Base-by-base conservation (phyloP, 1,140 invertebrate genomes). In the Zaprionus vittiger region DNA sequence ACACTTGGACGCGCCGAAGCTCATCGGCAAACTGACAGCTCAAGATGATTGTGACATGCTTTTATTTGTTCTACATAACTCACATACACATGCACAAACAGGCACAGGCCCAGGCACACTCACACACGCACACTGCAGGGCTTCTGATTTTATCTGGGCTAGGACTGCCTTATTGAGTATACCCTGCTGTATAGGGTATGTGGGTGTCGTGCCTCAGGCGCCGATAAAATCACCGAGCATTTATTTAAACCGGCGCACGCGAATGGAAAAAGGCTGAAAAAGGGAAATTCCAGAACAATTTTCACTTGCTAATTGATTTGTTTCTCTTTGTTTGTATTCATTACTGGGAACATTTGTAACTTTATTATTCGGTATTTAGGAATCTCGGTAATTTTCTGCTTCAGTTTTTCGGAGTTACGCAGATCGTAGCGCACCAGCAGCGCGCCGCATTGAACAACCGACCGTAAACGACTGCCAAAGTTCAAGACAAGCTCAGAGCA, bases 391-490 rank as follows among this genome's bases (percentile, higher is more conserved):
- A 44, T 31, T 52, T 12, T 11, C 20, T 12, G 7, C 5, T 7
- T 20, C 11, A 20, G 5, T 11, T 52, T 52, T 24, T 52, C 47
- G 47, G 11, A 24, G 47, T 52, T 52, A 22, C 31, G 31, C 63
- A 28, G 47, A 52, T 41, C 68, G 69, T 59, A 49, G 62, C 62
- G 62, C 62, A 63, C 38, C 37, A 22, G 54, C 57, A 62, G 84
- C 82, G 79, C 75, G 83, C 63, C 84, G 84, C 85, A 76, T 72
- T 70, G 69, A 87, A 77, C 72, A 80, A 80, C 83, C 73, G 77
- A 80, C 83, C 73, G 77, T 67, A 81, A 74, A 78, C 83, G 85
- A 87, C 84, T 87, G 84, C 66, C 84, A 81, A 82, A 79, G 84
- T 89, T 87, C 84, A 87, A 71, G 78, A 68, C 81, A 81, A 81